Conservation (phyloP, 2,113 vertebrate species). For the Odontesthes bonariensis region DNA sequence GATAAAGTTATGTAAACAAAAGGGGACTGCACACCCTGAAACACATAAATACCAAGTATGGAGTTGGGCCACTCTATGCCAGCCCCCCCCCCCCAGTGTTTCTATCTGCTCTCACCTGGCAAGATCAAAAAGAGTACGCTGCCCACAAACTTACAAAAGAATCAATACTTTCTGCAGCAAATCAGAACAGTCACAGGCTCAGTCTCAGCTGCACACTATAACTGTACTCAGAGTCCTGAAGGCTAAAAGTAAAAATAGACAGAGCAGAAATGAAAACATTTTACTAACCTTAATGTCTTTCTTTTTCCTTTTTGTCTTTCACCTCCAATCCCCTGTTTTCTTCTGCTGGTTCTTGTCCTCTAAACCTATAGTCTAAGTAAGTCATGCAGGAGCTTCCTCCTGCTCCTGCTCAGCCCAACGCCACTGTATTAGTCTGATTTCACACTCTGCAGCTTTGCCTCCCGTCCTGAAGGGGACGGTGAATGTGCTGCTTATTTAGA, state of each 20-base stretch:
- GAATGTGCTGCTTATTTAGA: conserved; percentile 86
- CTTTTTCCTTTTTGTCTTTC: conserved; percentile 69
- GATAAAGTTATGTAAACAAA: conserved; percentile 57
- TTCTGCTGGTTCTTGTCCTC: conserved; percentile 79
- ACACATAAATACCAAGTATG: conserved; percentile 47
- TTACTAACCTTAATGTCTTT: conserved; percentile 85
- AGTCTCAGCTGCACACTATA: conserved; percentile 61
- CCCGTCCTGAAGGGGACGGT: conserved; percentile 85
- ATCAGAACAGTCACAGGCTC: conserved; percentile 73
- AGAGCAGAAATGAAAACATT: conserved; percentile 64
- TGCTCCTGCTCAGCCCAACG: conserved; percentile 78
- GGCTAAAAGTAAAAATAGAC: conserved; percentile 61
- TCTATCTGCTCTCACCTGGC: conserved; percentile 81
- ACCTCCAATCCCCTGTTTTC: conserved; percentile 81
- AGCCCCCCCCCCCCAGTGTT: conserved; percentile 59
- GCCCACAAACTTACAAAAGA: conserved; percentile 84
- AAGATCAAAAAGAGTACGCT: conserved; percentile 81
- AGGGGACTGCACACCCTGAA: conserved; percentile 12
- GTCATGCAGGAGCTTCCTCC: conserved; percentile 78
- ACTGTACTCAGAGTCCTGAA: conserved; percentile 67
- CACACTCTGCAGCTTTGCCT: conserved; percentile 85
- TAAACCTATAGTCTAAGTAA: conserved; percentile 78
- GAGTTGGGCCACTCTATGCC: conserved; percentile 66
- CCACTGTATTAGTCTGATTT: conserved; percentile 86
- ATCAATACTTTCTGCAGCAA: conserved; percentile 84